Evolutionary conservation across 2,797 vertebrate genomes (phyloP).

Genomic region (Vultur gryphus): DNA sequence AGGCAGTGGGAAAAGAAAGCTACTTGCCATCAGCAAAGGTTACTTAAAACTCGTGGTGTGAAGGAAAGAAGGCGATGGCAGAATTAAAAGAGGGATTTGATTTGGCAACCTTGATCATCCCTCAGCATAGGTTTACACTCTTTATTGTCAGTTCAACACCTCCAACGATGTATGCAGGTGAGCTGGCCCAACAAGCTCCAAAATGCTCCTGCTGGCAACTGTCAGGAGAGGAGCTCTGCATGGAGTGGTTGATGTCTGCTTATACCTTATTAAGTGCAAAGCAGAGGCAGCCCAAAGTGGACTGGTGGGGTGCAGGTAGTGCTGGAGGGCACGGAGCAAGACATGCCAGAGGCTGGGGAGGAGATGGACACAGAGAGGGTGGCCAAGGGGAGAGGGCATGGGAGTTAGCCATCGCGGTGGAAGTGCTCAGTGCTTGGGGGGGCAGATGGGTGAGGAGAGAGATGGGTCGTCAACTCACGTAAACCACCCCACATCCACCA

Average conservation of each 20-base stretch:
- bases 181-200: background rate
- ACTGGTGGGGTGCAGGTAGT: background rate
- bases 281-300: too few species aligned
- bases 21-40: background rate
- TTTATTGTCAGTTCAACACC: background rate
- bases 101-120: background rate
- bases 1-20: background rate
- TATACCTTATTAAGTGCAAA: background rate
- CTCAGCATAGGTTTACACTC: background rate
- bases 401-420: rapidly evolving
- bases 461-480: rapidly evolving
- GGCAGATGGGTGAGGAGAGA: background rate
- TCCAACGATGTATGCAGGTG: rapidly evolving
- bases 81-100: background rate
- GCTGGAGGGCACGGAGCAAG: background rate
- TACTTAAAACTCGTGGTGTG: background rate
- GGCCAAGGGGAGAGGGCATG: rapidly evolving
- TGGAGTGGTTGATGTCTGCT: background rate
- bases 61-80: background rate
- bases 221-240: background rate
- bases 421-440: background rate
- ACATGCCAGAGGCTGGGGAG: background rate
- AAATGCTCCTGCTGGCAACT: background rate
- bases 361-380: background rate
- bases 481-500: background rate